Evolutionary conservation across 2,797 vertebrate species (phyloP).

Genomic region (Catharus ustulatus): DNA sequence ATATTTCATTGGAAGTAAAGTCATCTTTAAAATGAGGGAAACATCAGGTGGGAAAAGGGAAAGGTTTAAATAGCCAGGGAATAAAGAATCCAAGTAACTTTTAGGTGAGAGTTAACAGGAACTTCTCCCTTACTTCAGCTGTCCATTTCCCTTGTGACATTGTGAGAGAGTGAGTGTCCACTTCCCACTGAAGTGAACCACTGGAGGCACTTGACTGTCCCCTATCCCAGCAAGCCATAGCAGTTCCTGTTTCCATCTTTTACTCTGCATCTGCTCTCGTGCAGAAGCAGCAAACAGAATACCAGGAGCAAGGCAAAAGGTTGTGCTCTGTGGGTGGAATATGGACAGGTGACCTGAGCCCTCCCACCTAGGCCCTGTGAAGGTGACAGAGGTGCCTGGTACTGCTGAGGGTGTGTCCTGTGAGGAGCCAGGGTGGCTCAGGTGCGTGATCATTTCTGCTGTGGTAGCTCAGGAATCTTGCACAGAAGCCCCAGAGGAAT

Average conservation of each 20-base stretch:
- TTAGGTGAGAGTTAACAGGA: neutral
- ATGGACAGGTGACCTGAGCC: fast-evolving
- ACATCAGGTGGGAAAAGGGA: neutral
- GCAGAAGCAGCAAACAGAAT: neutral
- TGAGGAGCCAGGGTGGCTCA: neutral
- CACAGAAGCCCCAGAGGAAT: neutral
- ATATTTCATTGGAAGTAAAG: neutral
- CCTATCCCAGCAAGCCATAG: neutral
- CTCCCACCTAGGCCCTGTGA: neutral
- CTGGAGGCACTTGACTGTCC: neutral
- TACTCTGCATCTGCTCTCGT: neutral
- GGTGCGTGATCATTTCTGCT: neutral
- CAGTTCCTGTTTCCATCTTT: neutral
- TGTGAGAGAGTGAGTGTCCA: neutral
- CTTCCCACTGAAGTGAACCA: neutral
- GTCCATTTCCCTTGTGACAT: neutral
- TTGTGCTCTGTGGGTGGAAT: neutral
- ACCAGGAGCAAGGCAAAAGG: neutral
- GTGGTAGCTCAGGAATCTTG: neutral
- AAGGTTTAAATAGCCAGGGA: neutral
- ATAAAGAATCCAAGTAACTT: neutral
- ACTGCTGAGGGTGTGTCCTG: fast-evolving
- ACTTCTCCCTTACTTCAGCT: neutral
- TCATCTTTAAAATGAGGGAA: neutral
- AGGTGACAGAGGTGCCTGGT: neutral